Evolutionary conservation across 2,113 vertebrate species (phyloP).

Genomic region (Pan troglodytes): NHGRI_mPanTro3-v2.1_pri NC_086015.1:59692001-59692500

Average conservation of each 20-base stretch:
- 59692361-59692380: neutral
- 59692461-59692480: neutral
- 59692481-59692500: neutral
- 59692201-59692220: neutral
- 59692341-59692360: neutral
- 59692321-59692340: neutral
- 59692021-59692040: neutral
- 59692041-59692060: constrained; percentile 41
- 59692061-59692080: constrained; percentile 48
- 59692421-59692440: neutral
- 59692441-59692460: neutral
- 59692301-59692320: neutral
- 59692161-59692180: neutral
- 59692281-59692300: neutral
- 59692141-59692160: neutral
- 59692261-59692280: neutral
- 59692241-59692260: neutral
- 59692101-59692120: neutral
- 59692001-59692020: neutral
- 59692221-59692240: neutral
- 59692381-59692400: neutral
- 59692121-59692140: neutral
- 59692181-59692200: neutral
- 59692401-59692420: neutral
- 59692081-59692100: neutral